Evolutionary conservation across 2,797 vertebrate species (phyloP), one percentile per base, ranked within the genome.

Genomic region (Bucorvus abyssinicus): DNA sequence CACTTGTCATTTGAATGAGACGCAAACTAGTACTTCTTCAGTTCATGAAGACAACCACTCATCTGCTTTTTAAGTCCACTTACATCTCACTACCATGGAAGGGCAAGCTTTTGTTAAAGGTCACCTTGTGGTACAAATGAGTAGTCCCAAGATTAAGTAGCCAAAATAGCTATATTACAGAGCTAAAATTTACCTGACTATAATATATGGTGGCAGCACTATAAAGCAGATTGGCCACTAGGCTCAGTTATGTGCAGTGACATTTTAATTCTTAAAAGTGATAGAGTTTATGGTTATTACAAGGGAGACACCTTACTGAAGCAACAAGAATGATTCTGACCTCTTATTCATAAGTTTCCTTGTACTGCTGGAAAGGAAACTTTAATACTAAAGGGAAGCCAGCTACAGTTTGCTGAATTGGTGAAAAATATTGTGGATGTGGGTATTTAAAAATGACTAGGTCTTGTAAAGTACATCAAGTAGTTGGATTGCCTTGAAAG

Each of bases 1-100:
- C 95, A 96, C 87, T 97, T 97, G 93, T 94, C 91, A 74, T 85
- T 94, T 95, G 87, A 97, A 95, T 95, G 82, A 95, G 87, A 95
- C 96, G 55, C 87, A 96, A 95, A 95, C 78, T 91, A 89, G 68
- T 93, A 49, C 45, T 84, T 84, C 82, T 93, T 96, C 42, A 80
- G 68, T 93, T 95, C 56, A 76, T 68, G 61, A 84, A 93, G 81
- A 79, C 65, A 59, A 88, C 59, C 40, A 63, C 14, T 83, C n/a
- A 9, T 26, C 71, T 94, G 55, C 67, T 84, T 90, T 94, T 91
- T 93, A 93, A 71, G 81, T 94, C 94, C 55, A 63, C 71, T 90
- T 90, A 75, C 14, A 57, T 90, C 61, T 87, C 45, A 49, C 23
- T 70, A 24, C 13, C 1, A 0, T 59, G 60, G 57, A 84, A 84